These are phyloP conservation scores for Setophaga petechia DNA, from an alignment of 2,113 vertebrate genomes.

Conservation along the genomic window DNA sequence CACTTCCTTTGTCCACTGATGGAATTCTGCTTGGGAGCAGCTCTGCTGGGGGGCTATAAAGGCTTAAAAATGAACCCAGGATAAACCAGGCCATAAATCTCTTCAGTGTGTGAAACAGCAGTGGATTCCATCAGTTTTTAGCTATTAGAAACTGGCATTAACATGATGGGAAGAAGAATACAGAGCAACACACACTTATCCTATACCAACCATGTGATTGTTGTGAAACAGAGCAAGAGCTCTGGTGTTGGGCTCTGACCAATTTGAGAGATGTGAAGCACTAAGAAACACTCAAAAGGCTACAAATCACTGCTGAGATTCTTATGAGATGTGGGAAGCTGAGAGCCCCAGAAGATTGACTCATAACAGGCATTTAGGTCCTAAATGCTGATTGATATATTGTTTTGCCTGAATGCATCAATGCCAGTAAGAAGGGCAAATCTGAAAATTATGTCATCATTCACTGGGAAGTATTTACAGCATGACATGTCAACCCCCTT, in stretches of 20 bases:
- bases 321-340: neutral
- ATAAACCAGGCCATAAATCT: neutral
- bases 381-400: conserved; percentile 46
- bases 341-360: neutral
- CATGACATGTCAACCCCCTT: neutral
- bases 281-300: neutral
- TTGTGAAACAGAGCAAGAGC: neutral
- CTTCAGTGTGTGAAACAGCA: neutral
- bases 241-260: neutral
- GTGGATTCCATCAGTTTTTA: neutral
- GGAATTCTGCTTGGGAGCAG: neutral
- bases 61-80: neutral
- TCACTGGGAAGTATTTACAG: conserved; percentile 39
- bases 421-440: conserved; percentile 34
- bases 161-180: neutral
- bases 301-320: conserved; percentile 28
- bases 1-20: neutral
- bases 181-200: neutral
- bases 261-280: neutral
- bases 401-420: conserved; percentile 29
- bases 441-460: conserved; percentile 47
- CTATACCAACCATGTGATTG: neutral
- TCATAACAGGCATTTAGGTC: conserved; percentile 20
- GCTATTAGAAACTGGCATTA: neutral
- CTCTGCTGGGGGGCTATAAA: neutral